Evolutionary conservation across 2,113 vertebrate genomes (phyloP).

Genomic region (Cochlearius cochlearius): DNA sequence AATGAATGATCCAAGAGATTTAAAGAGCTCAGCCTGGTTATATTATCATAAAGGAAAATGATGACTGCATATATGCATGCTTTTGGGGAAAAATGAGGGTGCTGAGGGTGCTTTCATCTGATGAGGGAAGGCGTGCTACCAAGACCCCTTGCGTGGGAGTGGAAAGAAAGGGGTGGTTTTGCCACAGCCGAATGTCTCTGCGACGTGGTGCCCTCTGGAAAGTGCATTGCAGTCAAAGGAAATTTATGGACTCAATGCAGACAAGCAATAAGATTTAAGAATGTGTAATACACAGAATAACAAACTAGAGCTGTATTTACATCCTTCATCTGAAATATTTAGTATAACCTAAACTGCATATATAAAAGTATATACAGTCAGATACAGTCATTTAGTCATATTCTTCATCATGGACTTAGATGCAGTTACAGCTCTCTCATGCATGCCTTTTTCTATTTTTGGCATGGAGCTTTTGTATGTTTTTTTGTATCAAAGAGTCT

Average conservation of each 20-base stretch:
- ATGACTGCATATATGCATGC: background rate
- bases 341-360: background rate
- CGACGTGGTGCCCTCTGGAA: background rate
- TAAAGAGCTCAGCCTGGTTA: background rate
- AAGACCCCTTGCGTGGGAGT: background rate
- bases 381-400: background rate
- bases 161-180: background rate
- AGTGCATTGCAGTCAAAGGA: background rate
- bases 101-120: background rate
- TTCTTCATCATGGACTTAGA: background rate
- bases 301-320: background rate
- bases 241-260: background rate
- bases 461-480: background rate
- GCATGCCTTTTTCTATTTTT: background rate
- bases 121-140: background rate
- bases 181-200: background rate
- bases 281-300: background rate
- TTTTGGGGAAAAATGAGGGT: background rate
- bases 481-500: background rate
- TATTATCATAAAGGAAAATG: background rate
- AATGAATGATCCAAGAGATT: background rate
- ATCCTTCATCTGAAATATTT: conserved; percentile 2
- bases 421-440: background rate
- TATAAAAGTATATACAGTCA: background rate
- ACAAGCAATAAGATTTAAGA: background rate